phyloP scores from a whole-genome alignment of 2,797 vertebrate species.

The Garrulus glandarius region DNA sequence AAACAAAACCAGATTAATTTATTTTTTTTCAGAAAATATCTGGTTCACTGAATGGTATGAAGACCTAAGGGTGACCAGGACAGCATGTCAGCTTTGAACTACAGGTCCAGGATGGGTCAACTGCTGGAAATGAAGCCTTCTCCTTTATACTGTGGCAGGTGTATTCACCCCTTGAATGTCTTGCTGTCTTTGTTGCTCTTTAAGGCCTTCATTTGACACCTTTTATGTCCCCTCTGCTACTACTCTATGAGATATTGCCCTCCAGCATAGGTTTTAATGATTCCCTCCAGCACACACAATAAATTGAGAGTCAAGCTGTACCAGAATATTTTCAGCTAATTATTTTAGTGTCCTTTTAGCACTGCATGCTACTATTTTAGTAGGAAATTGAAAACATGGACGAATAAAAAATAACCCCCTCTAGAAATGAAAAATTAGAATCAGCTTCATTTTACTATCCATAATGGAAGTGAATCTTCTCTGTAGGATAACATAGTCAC shows the following conservation, averaged over 20 bases:
- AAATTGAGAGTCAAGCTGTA: not conserved
- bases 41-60: not conserved
- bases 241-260: not conserved
- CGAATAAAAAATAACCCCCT: not conserved
- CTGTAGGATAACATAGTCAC: not conserved
- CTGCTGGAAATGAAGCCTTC: not conserved
- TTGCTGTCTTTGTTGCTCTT: not conserved
- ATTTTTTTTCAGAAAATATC: not conserved
- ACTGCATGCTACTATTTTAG: not conserved
- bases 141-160: not conserved
- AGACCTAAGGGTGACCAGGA: not conserved
- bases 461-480: not conserved
- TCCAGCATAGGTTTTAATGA: not conserved
- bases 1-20: rapidly evolving
- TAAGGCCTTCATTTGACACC: not conserved
- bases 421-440: not conserved
- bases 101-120: not conserved
- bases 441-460: not conserved
- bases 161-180: not conserved
- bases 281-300: not conserved
- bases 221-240: not conserved
- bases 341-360: not conserved
- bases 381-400: not conserved
- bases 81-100: not conserved
- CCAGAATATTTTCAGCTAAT: not conserved